Evolutionary conservation across 2,797 vertebrate species (phyloP).

Genomic region (Mus caroli): DNA sequence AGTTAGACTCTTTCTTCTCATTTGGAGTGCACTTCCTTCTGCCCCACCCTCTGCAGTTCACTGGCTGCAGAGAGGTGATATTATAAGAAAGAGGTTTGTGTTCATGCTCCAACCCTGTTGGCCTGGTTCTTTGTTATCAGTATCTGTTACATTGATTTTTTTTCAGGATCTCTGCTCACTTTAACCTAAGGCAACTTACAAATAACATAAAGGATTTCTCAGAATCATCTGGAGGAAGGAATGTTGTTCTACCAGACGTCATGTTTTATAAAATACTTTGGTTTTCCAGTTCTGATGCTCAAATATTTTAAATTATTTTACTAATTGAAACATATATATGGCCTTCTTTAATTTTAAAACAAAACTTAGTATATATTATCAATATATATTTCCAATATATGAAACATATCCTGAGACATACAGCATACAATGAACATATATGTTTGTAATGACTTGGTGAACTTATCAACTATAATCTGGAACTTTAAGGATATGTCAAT

Average conservation of each 20-base stretch:
- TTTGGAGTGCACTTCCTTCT: not conserved
- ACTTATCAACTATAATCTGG: not conserved
- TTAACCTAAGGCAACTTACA: conserved; percentile 32
- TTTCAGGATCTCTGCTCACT: not conserved
- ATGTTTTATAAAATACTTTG: not conserved
- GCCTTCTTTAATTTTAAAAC: not conserved
- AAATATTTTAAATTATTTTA: not conserved
- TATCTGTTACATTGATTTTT: not conserved
- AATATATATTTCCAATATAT: not conserved
- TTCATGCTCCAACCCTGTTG: not conserved
- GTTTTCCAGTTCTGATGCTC: not conserved
- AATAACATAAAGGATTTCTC: not conserved
- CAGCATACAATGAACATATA: not conserved
- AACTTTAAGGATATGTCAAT: not conserved
- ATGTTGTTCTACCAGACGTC: not conserved
- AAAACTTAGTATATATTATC: not conserved
- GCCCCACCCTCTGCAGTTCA: not conserved
- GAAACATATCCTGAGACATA: not conserved
- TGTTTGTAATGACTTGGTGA: not conserved
- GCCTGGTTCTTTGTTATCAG: not conserved
- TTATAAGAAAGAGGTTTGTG: not conserved
- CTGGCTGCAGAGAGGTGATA: not conserved
- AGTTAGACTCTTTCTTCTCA: not conserved
- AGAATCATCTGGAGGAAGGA: not conserved
- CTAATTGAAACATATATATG: not conserved